Percentiles rank a stretch among this genome's conserved stretches.
phyloP scores from a whole-genome alignment of 2,888 invertebrate genomes.

The Philopedon plagiatum region DNA sequence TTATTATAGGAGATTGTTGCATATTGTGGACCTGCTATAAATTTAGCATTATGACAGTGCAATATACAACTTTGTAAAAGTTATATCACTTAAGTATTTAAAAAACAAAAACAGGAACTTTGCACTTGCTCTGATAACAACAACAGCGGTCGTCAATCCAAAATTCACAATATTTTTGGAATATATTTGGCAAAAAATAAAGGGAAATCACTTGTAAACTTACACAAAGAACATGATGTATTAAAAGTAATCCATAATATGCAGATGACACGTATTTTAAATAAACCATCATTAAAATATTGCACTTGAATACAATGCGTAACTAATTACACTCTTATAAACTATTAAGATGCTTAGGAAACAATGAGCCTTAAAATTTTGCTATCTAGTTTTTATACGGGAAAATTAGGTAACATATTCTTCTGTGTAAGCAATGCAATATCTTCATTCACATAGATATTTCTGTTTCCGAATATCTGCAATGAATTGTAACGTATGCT shows the following conservation, averaged over 20 bases:
- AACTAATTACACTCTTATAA: slow-evolving; percentile 12
- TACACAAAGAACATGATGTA: slow-evolving; percentile 16
- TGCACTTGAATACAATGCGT: background rate
- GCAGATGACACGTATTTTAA: slow-evolving; percentile 3
- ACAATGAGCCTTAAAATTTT: slow-evolving; percentile 24
- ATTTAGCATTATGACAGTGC: too few relatives aligned
- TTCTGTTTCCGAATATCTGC: slow-evolving; percentile 16
- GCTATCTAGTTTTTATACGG: slow-evolving; percentile 23
- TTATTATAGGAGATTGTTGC: too few relatives aligned
- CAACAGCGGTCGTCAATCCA: too few relatives aligned
- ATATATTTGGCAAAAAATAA: background rate
- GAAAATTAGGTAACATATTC: slow-evolving; percentile 24
- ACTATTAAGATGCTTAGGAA: slow-evolving; percentile 17
- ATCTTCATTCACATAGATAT: slow-evolving; percentile 28
- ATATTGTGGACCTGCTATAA: too few relatives aligned
- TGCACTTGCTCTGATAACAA: too few relatives aligned
- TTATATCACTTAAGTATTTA: too few relatives aligned
- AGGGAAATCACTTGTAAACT: background rate
- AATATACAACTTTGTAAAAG: too few relatives aligned
- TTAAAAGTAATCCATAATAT: slow-evolving; percentile 3
- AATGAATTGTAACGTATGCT: slow-evolving; percentile 16
- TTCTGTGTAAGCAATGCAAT: slow-evolving; percentile 17
- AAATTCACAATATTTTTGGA: too few relatives aligned
- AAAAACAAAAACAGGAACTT: too few relatives aligned
- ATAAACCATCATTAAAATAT: slow-evolving; percentile 12